Percentiles rank a stretch among this genome's conserved stretches.
phyloP scores from a whole-genome alignment of 2,888 invertebrate species.

The Ryuthela nishihirai region DNA sequence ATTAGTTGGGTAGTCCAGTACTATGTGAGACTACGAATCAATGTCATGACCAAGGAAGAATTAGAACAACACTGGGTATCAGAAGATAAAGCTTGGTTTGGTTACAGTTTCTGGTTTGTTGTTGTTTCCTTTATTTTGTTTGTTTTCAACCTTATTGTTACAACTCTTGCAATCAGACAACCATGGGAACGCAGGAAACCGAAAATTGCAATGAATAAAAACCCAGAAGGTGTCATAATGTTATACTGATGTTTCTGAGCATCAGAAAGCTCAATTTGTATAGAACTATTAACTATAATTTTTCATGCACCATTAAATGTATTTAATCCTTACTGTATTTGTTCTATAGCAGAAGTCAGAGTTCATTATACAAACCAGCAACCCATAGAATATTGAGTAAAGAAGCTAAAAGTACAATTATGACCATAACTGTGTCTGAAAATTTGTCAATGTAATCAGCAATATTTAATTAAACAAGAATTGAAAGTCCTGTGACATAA shows the following conservation, averaged over 20 bases:
- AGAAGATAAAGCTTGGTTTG: slow-evolving; percentile 72
- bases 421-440: too few relatives aligned
- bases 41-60: slow-evolving; percentile 76
- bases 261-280: too few relatives aligned
- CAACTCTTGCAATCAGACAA: slow-evolving; percentile 69
- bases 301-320: too few relatives aligned
- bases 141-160: slow-evolving; percentile 67
- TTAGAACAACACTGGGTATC: slow-evolving; percentile 77
- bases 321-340: too few relatives aligned
- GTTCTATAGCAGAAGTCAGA: too few relatives aligned
- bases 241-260: slow-evolving; percentile 60
- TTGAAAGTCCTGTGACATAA: too few relatives aligned
- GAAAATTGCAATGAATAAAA: slow-evolving; percentile 60
- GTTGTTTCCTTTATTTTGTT: slow-evolving; percentile 66
- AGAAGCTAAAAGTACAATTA: too few relatives aligned
- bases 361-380: too few relatives aligned
- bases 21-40: slow-evolving; percentile 71
- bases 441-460: too few relatives aligned
- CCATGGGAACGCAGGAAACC: slow-evolving; percentile 59
- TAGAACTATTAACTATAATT: too few relatives aligned
- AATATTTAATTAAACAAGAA: too few relatives aligned
- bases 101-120: slow-evolving; percentile 85
- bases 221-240: slow-evolving; percentile 69
- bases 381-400: too few relatives aligned
- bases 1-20: slow-evolving; percentile 81